Evolutionary conservation across 1,140 invertebrate genomes (phyloP).

Genomic region (Microplitis demolitor): DNA sequence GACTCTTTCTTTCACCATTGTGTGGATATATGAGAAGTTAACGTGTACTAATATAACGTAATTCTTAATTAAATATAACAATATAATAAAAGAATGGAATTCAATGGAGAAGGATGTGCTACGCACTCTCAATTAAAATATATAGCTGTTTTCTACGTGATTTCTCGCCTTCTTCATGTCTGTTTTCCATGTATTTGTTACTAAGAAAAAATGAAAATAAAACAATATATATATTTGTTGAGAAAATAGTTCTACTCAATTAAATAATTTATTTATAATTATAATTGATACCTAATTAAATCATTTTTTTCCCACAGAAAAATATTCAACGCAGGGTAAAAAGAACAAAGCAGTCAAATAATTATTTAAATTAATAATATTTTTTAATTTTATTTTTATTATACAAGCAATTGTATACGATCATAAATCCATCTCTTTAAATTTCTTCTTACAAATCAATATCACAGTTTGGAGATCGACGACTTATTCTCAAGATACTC

Average conservation of each 20-base stretch:
- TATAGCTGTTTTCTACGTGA: conserved; percentile 47
- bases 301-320: no score
- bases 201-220: conserved; percentile 28
- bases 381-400: conserved; percentile 8
- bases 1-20: conserved; percentile 24
- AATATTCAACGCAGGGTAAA: neutral
- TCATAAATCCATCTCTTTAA: conserved; percentile 45
- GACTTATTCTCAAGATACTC: conserved; percentile 45
- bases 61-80: neutral
- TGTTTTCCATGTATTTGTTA: conserved; percentile 53
- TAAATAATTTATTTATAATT: no score
- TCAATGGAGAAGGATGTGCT: conserved; percentile 8
- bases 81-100: conserved; percentile 6
- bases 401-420: conserved; percentile 1
- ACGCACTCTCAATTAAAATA: conserved; percentile 38
- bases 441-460: conserved; percentile 58
- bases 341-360: neutral
- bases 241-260: conserved; percentile 17
- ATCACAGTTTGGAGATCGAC: conserved; percentile 62
- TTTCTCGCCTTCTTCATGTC: conserved; percentile 43
- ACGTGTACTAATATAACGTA: conserved; percentile 29
- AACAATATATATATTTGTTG: conserved; percentile 51
- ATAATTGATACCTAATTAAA: no score
- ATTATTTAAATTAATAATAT: neutral
- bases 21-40: conserved; percentile 29